These are phyloP conservation scores for Proterorhinus semilunaris DNA, from an alignment of 2,113 vertebrate genomes.

Conservation along the genomic window DNA sequence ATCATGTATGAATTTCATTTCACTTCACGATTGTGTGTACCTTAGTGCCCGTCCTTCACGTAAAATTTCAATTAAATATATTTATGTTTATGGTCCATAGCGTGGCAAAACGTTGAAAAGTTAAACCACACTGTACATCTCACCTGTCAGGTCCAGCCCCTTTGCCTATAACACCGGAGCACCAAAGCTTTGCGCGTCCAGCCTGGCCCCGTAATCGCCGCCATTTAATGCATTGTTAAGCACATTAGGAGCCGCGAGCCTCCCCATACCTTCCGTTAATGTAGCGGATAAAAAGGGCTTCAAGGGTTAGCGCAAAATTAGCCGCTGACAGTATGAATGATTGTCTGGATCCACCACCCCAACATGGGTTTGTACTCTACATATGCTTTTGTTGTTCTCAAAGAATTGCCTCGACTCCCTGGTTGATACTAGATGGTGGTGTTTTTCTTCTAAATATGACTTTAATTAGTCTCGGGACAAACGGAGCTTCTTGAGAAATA, in stretches of 20 bases:
- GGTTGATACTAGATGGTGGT: slow-evolving; percentile 18
- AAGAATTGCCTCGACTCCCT: slow-evolving; percentile 36
- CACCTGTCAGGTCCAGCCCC: slow-evolving; percentile 15
- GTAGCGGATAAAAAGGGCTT: slow-evolving; percentile 57
- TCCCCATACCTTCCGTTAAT: slow-evolving; percentile 63
- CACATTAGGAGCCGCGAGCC: slow-evolving; percentile 61
- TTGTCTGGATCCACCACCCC: slow-evolving; percentile 52
- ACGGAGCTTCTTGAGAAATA: slow-evolving; percentile 36
- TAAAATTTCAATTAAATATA: too few relatives aligned
- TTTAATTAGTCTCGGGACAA: slow-evolving; percentile 62
- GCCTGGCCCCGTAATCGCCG: slow-evolving; percentile 61
- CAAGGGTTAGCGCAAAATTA: slow-evolving; percentile 63
- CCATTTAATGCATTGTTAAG: slow-evolving; percentile 73
- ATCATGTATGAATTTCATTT: too few relatives aligned
- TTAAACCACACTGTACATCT: background rate
- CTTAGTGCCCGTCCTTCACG: too few relatives aligned
- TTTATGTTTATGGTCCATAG: too few relatives aligned
- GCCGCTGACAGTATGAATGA: slow-evolving; percentile 64
- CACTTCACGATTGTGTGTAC: too few relatives aligned
- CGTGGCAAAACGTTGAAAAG: too few relatives aligned
- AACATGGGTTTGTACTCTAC: slow-evolving; percentile 1
- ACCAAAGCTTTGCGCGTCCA: slow-evolving; percentile 45
- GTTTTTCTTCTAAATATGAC: slow-evolving; percentile 43
- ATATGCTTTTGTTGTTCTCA: slow-evolving; percentile 9
- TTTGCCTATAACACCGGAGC: slow-evolving; percentile 8